Evolutionary conservation across 2,888 invertebrate genomes (phyloP), one percentile per base, ranked within the genome.

Genomic region (Agrotis puta): DNA sequence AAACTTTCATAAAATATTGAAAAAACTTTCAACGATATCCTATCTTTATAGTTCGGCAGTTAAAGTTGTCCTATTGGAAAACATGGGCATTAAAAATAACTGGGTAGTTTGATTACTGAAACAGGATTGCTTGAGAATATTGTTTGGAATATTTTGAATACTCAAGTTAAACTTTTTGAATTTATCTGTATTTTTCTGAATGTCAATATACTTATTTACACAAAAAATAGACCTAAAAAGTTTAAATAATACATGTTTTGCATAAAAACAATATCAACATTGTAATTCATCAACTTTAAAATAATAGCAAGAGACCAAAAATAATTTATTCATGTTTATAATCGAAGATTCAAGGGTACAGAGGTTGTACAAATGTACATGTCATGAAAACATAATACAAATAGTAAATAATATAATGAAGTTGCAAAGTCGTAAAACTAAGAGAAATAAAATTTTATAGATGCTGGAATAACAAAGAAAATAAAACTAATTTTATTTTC

Each of bases 1-100:
- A 73, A 77, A 82, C 67, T 84, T 77, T 58, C 24, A 18, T 84
- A 77, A 82, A 82, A 84, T 84, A 82, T 84, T 84, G 78, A 84
- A 82, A 84, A 74, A 84, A 82, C 71, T 84, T 82, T 48, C 65
- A 58, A 68, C 68, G 72, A 70, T 77, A 77, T 65, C 66, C 64
- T 81, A 84, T 82, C 74, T 70, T 78, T 74, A 82, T 84, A 77
- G 71, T 84, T 78, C 20, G 54, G 43, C 45, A 77, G 82, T 84
- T 73, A 75, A 75, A 84, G 47, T 82, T 73, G 48, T 59, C 54
- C 24, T 70, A 58, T 77, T 56, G 65, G 66, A 83, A 74, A 81
- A 69, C 48, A 64, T 57, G 43, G 24, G 24, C 50, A 70, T 78
- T 72, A 65, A 82, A 39, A 82, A 69, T 81, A 69, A 64, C 53